Percentiles rank a stretch among this genome's conserved stretches.
phyloP scores from a whole-genome alignment of 2,113 vertebrate species.

The Prionailurus bengalensis region DNA sequence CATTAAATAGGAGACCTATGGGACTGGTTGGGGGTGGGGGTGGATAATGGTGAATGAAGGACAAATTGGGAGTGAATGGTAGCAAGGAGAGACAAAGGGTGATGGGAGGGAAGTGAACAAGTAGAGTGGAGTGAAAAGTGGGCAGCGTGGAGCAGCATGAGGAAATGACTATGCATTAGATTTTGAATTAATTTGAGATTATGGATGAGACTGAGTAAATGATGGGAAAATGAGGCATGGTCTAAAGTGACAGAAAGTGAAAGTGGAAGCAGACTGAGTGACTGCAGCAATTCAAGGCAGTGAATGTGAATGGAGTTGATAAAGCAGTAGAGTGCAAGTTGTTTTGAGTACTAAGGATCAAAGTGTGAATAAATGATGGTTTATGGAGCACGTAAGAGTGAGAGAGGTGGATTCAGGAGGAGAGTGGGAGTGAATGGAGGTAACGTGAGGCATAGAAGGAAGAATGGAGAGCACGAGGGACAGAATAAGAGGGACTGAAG shows the following conservation, averaged over 20 bases:
- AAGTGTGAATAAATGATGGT: background rate
- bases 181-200: conserved; percentile 20
- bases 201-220: conserved; percentile 1
- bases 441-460: background rate
- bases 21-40: background rate
- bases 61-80: background rate
- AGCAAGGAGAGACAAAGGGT: background rate
- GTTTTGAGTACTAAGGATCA: background rate
- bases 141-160: background rate
- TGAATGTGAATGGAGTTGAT: background rate
- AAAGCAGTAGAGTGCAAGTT: background rate
- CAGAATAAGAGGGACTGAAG: background rate
- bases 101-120: background rate
- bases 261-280: background rate
- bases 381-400: background rate
- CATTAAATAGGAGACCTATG: background rate
- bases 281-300: background rate
- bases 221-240: background rate
- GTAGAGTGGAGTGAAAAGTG: background rate
- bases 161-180: background rate
- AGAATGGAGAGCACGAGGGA: background rate
- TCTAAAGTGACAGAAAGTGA: background rate
- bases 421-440: background rate
- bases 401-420: background rate
- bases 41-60: background rate